phyloP scores from a whole-genome alignment of 2,113 vertebrate species.

The Erythrocercus mccallii region DNA sequence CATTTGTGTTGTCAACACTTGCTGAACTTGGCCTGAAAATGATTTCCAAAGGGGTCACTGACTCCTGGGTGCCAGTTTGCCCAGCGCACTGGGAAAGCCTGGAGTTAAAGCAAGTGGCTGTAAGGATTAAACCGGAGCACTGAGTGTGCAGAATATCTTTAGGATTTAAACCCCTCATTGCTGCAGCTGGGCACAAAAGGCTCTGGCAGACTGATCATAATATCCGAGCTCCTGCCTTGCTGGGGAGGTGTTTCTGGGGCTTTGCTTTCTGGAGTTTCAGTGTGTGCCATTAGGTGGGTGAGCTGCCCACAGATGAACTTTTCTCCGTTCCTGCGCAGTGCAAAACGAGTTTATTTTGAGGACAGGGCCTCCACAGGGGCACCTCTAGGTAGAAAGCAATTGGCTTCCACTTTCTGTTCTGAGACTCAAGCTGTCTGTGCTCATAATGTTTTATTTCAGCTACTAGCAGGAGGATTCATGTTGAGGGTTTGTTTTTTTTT shows the following conservation, averaged over 20 bases:
- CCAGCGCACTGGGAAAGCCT: background rate
- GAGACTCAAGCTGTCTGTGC: background rate
- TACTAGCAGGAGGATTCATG: background rate
- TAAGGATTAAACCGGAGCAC: background rate
- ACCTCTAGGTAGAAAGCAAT: background rate
- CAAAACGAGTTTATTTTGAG: background rate
- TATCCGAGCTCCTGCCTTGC: background rate
- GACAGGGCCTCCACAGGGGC: background rate
- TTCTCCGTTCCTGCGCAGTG: background rate
- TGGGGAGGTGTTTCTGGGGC: background rate
- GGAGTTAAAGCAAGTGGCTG: background rate
- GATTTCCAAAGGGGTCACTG: background rate
- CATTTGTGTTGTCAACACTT: background rate
- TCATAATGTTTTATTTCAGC: background rate
- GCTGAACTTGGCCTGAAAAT: background rate
- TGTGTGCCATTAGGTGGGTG: background rate
- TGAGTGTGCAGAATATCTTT: background rate
- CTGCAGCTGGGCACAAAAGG: background rate
- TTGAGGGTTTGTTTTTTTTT: background rate
- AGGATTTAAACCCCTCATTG: fast-evolving
- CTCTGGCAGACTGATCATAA: background rate
- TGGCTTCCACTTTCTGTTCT: background rate
- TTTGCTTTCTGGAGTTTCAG: background rate
- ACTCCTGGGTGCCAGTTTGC: background rate
- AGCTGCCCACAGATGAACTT: background rate